These are phyloP conservation scores for Synanthedon formicaeformis DNA, from an alignment of 2,888 invertebrate genomes.

Conservation along the genomic window DNA sequence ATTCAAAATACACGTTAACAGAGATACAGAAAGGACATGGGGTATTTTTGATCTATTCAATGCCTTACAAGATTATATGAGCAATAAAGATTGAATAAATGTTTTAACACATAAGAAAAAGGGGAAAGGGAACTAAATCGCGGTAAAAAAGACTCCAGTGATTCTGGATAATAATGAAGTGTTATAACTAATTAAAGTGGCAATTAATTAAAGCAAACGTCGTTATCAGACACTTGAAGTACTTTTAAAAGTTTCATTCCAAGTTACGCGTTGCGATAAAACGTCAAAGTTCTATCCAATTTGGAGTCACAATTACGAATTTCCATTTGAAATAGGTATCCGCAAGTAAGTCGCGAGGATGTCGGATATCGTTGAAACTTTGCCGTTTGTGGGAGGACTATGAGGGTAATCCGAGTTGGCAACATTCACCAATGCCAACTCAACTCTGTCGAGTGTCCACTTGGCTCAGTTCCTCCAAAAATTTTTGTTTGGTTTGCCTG, in stretches of 20 bases:
- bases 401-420: not conserved
- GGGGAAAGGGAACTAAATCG: too few relatives aligned
- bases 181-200: not conserved
- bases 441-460: constrained; percentile 10
- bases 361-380: not conserved
- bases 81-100: too few relatives aligned
- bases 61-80: too few relatives aligned
- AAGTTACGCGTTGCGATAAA: constrained; percentile 9
- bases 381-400: not conserved
- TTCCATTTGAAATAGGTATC: constrained; percentile 16
- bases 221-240: not conserved
- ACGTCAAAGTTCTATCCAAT: constrained; percentile 16
- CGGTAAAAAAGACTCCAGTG: too few relatives aligned
- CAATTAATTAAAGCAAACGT: not conserved
- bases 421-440: constrained; percentile 2
- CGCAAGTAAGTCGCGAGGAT: not conserved
- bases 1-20: too few relatives aligned
- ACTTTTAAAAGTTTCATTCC: not conserved
- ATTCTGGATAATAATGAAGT: too few relatives aligned
- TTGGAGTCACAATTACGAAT: constrained; percentile 22
- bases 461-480: constrained; percentile 2
- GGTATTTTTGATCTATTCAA: too few relatives aligned
- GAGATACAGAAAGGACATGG: too few relatives aligned
- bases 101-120: too few relatives aligned
- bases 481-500: not conserved